These are phyloP conservation scores for Agonopterix alstromeriana DNA, from an alignment of 2,888 invertebrate species.

Conservation along the genomic window DNA sequence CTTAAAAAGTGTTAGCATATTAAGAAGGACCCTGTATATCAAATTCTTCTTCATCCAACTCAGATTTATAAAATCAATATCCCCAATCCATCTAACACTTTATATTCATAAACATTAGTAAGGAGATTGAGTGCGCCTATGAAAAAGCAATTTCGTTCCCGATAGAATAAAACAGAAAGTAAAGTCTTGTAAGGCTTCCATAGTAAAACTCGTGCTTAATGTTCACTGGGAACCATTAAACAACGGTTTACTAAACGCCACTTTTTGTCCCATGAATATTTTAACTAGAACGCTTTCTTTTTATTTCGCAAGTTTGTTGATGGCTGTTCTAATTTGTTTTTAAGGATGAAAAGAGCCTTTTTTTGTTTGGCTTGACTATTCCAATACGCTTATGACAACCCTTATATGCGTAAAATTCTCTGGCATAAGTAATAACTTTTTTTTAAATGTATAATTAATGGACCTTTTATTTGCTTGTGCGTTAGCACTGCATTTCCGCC, in stretches of 20 bases:
- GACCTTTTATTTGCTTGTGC: no score
- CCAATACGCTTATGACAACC: no score
- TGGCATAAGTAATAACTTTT: no score
- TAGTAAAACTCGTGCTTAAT: slow-evolving; percentile 32
- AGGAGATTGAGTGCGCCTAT: slow-evolving; percentile 45
- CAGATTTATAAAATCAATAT: no score
- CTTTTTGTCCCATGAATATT: slow-evolving; percentile 46
- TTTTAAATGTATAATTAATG: no score
- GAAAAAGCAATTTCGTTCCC: slow-evolving; percentile 48
- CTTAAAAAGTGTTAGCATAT: no score
- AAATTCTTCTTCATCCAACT: no score
- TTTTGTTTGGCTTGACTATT: no score
- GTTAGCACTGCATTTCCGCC: no score
- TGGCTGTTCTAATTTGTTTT: background rate
- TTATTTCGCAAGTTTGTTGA: slow-evolving; percentile 4
- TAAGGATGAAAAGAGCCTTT: no score
- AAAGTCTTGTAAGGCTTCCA: slow-evolving; percentile 17
- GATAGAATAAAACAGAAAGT: slow-evolving; percentile 32
- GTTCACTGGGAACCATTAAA: slow-evolving; percentile 36
- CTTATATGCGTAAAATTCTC: no score
- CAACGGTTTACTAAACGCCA: slow-evolving; percentile 36
- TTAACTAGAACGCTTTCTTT: slow-evolving; percentile 21
- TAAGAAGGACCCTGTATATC: no score
- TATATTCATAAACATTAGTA: slow-evolving; percentile 38
- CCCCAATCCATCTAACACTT: slow-evolving; percentile 15